phyloP scores from a whole-genome alignment of 37 sponge, comb jelly and placozoan genomes.

The Axinella damicornis region DNA sequence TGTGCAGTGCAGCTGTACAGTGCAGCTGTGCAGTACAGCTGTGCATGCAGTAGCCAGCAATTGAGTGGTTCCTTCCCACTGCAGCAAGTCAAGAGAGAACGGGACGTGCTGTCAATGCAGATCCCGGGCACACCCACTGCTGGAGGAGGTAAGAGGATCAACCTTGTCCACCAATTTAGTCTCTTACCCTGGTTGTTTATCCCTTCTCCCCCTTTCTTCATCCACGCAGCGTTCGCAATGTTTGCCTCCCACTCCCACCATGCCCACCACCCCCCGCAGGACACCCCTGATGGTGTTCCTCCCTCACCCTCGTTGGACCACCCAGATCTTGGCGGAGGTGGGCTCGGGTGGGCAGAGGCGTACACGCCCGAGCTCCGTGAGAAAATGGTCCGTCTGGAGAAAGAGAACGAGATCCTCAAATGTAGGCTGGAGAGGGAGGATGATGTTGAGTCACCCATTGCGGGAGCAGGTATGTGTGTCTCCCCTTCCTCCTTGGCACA shows the following conservation, averaged over 20 bases:
- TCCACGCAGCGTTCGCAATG: neutral
- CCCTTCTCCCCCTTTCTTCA: too few species aligned
- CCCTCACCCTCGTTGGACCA: slow-evolving; percentile 13
- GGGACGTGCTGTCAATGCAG: slow-evolving; percentile 40
- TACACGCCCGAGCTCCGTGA: slow-evolving; percentile 81
- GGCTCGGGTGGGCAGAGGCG: slow-evolving; percentile 49
- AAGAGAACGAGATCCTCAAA: slow-evolving; percentile 77
- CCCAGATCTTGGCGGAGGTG: slow-evolving; percentile 29
- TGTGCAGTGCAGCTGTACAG: slow-evolving; percentile 6
- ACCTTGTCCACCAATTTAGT: neutral
- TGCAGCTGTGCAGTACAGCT: neutral
- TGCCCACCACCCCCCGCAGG: too few species aligned
- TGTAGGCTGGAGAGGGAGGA: slow-evolving; percentile 33
- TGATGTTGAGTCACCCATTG: neutral
- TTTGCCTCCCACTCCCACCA: neutral
- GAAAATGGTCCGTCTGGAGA: slow-evolving; percentile 76
- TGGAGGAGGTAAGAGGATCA: neutral
- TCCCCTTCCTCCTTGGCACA: neutral
- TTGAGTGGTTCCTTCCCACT: neutral
- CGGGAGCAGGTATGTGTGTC: neutral
- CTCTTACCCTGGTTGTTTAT: neutral
- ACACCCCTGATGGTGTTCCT: neutral
- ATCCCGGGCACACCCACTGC: slow-evolving; percentile 44
- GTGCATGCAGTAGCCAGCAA: neutral
- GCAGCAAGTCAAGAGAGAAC: slow-evolving; percentile 51